Evolutionary conservation across 2,888 invertebrate species (phyloP).

Genomic region (Exephanes ischioxanthus): DNA sequence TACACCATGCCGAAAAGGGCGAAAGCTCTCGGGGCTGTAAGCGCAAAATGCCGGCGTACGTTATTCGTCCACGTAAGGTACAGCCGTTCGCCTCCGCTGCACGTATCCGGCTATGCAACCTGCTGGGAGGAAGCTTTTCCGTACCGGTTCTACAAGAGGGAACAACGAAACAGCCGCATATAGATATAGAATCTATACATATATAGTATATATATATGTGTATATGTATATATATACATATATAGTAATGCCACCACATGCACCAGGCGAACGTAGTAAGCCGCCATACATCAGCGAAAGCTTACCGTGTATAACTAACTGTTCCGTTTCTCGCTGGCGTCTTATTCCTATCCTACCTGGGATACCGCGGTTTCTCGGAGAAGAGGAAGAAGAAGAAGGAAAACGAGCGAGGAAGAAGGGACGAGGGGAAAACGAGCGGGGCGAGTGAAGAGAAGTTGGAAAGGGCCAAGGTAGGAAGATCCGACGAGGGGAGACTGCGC

Average conservation of each 20-base stretch:
- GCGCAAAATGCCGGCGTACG: slow-evolving; percentile 46
- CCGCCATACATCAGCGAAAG: slow-evolving; percentile 76
- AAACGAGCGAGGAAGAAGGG: slow-evolving; percentile 57
- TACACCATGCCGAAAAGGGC: slow-evolving; percentile 25
- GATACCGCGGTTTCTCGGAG: slow-evolving; percentile 50
- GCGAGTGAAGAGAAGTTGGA: background rate
- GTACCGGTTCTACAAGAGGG: slow-evolving; percentile 45
- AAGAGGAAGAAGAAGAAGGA: slow-evolving; percentile 22
- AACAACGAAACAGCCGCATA: slow-evolving; percentile 35
- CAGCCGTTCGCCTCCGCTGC: slow-evolving; percentile 40
- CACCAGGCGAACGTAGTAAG: slow-evolving; percentile 69
- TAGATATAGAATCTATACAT: background rate
- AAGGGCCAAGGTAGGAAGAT: slow-evolving; percentile 41
- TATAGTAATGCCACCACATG: slow-evolving; percentile 49
- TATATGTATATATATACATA: slow-evolving; percentile 23
- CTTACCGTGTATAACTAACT: slow-evolving; percentile 76
- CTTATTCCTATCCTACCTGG: slow-evolving; percentile 71
- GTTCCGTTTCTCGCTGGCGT: slow-evolving; percentile 72
- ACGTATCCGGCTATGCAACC: slow-evolving; percentile 55
- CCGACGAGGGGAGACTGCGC: slow-evolving; percentile 42
- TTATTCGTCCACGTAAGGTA: slow-evolving; percentile 60
- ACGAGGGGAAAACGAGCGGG: slow-evolving; percentile 22
- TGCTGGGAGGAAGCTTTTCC: slow-evolving; percentile 71
- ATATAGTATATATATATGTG: background rate
- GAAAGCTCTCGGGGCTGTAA: slow-evolving; percentile 42